Evolutionary conservation across 92 coral and sea anemone genomes (phyloP), one percentile per base, ranked within the genome.

Genomic region (Anthopleura xanthogrammica): DNA sequence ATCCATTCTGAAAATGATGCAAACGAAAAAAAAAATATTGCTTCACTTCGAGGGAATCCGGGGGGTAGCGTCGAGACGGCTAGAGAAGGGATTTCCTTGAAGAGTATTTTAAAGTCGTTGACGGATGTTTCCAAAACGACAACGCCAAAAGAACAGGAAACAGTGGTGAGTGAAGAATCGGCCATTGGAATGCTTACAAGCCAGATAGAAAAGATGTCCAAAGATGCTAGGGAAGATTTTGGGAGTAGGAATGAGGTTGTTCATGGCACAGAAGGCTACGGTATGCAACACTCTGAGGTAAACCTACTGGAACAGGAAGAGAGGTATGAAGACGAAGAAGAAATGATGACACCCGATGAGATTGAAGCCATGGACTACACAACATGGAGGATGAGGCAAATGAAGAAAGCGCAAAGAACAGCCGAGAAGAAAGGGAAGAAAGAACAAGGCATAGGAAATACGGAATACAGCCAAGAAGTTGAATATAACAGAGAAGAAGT

Each of bases 281-380:
- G 58, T 12, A 54, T 54, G 29, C 70, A 62, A 23, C 70, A 5
- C 42, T 58, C 76, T 5, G 83, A 29, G 16, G 75, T 54, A n/a
- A 23, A 83, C 7, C 29, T 23, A 60, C 16, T 12, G 66, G 82
- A 77, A 56, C 40, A 70, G 5, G 48, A 55, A 20, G 73, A 80
- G 41, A 68, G 41, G 8, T 68, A 68, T 68, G 62, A 65, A 8
- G 83, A 85, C 16, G 87, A 84, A 1, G 77, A 76, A 1, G 70
- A 62, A 20, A 7, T n/a, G 12, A 22, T 83, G 16, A 36, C 72
- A 22, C 41, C 55, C 12, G 78, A 52, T 3, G 87, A 84, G 9
- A 48, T 60, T 39, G 88, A 85, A 46, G 88, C 83, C 5, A 65
- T 85, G 88, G 88, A 85, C 41, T 85, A 85, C 41, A 85, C 88